Evolutionary conservation across 2,888 invertebrate genomes (phyloP).

Genomic region (Tenthredo distinguenda): DNA sequence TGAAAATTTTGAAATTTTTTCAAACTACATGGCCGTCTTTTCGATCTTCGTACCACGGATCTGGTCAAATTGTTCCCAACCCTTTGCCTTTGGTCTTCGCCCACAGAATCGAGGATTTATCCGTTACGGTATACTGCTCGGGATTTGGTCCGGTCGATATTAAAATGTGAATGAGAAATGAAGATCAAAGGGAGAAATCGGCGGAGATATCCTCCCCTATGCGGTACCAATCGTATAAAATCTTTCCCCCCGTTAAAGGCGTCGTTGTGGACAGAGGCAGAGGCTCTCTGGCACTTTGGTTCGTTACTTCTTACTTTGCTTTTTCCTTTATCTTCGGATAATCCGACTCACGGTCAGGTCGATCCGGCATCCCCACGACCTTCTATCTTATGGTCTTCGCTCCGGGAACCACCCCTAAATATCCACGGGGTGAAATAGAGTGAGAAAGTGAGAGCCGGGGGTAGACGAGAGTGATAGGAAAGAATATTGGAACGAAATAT

Average conservation of each 20-base stretch:
- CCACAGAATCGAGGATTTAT: no score
- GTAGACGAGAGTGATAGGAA: conserved; percentile 27
- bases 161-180: background rate
- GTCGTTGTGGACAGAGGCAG: background rate
- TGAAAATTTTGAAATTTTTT: background rate
- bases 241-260: background rate
- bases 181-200: background rate
- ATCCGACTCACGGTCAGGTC: conserved; percentile 47
- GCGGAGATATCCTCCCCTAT: background rate
- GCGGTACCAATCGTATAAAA: background rate
- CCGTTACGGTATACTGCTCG: no score
- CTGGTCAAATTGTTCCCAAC: no score
- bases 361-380: conserved; percentile 16
- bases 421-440: conserved; percentile 15
- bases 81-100: no score
- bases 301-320: conserved; percentile 32
- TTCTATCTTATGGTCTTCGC: background rate
- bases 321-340: conserved; percentile 35
- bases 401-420: background rate
- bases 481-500: conserved; percentile 42
- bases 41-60: no score
- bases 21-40: no score
- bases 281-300: conserved; percentile 7
- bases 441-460: background rate
- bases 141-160: background rate